phyloP scores from a whole-genome alignment of 2,888 invertebrate species.

The Megaustenia siamemsis region DNA sequence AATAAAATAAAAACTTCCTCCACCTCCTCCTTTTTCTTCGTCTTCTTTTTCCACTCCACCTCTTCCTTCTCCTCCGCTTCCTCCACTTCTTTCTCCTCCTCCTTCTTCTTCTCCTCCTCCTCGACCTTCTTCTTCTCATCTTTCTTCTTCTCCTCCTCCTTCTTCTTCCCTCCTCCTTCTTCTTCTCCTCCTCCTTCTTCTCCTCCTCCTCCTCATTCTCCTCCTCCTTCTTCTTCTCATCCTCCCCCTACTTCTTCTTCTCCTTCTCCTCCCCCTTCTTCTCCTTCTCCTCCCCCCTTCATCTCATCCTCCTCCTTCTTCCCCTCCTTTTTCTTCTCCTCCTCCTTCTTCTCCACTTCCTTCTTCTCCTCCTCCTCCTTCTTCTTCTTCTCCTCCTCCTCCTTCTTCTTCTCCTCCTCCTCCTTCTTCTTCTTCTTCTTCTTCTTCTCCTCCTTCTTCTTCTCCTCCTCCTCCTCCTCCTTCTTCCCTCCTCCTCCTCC shows the following conservation, averaged over 20 bases:
- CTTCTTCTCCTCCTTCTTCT: background rate
- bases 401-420: background rate
- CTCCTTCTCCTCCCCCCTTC: background rate
- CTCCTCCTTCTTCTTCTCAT: background rate
- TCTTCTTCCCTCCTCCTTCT: background rate
- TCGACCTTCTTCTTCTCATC: background rate
- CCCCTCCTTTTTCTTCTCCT: background rate
- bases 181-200: constrained; percentile 29
- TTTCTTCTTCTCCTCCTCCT: background rate
- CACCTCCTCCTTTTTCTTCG: background rate
- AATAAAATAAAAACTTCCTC: too few species aligned
- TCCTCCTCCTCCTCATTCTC: constrained; percentile 28
- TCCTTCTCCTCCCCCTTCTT: too few species aligned
- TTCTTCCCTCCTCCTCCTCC: background rate
- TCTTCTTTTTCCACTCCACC: background rate
- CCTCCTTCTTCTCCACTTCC: too few species aligned
- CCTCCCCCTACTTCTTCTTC: background rate
- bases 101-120: background rate
- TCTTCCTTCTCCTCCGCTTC: background rate
- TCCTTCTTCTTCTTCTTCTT: background rate
- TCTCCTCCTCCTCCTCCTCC: background rate
- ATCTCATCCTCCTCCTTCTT: background rate
- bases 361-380: background rate
- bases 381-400: background rate
- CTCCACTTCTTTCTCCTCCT: background rate